These are phyloP conservation scores for Pituophis catenifer DNA, from an alignment of 2,113 vertebrate species.

Conservation along the genomic window DNA sequence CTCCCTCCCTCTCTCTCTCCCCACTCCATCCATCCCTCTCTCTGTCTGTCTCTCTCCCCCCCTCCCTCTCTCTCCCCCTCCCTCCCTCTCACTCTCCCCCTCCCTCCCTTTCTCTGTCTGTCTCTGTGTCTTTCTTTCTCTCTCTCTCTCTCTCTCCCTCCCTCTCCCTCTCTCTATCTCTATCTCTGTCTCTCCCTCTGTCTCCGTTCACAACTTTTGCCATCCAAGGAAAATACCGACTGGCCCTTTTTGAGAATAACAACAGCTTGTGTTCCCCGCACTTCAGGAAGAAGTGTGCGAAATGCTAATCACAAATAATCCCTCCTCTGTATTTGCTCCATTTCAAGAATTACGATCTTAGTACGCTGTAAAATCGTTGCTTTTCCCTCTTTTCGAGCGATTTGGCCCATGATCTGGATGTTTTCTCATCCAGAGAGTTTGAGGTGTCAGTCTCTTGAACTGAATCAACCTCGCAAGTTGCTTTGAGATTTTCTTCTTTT, in stretches of 20 bases:
- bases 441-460: neutral
- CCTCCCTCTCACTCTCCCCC: too few relatives aligned
- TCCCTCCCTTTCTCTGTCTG: too few relatives aligned
- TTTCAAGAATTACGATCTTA: neutral
- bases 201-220: neutral
- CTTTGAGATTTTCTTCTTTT: neutral
- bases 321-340: neutral
- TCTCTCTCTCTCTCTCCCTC: too few relatives aligned
- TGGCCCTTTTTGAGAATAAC: neutral
- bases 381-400: fast-evolving
- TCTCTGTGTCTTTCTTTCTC: too few relatives aligned
- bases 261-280: conserved; percentile 2
- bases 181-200: too few relatives aligned
- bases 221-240: too few relatives aligned
- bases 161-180: too few relatives aligned
- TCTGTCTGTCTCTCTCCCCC: too few relatives aligned
- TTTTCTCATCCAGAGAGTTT: neutral
- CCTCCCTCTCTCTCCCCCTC: too few relatives aligned
- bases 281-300: fast-evolving
- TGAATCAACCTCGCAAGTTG: neutral
- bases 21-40: too few relatives aligned
- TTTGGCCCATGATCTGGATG: neutral
- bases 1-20: too few relatives aligned
- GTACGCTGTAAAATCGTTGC: conserved; percentile 3
- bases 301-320: conserved; percentile 14